Evolutionary conservation across 2,888 invertebrate species (phyloP).

Genomic region (Erebia epiphron): DNA sequence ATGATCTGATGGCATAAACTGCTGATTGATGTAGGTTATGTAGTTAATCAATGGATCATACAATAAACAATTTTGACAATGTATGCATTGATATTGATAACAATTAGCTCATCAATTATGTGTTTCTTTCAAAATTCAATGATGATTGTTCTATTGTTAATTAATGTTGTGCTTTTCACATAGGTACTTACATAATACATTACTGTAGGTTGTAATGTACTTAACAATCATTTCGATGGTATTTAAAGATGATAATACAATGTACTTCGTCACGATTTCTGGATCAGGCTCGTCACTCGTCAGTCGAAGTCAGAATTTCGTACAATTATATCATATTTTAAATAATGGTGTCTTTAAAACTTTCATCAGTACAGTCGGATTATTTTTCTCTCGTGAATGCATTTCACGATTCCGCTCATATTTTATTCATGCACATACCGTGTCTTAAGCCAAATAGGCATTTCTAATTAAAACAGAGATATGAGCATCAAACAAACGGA

Average conservation of each 20-base stretch:
- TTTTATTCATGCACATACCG: conserved; percentile 41
- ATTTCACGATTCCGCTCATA: conserved; percentile 40
- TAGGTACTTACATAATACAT: background rate
- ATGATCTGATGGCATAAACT: background rate
- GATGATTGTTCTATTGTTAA: background rate
- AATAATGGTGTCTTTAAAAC: background rate
- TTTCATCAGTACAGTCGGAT: background rate
- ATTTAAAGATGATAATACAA: background rate
- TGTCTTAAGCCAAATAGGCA: conserved; percentile 50
- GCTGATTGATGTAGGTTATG: background rate
- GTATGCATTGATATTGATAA: conserved; percentile 1
- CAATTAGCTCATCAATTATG: conserved; percentile 9
- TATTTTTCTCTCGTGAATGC: background rate
- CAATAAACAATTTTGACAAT: conserved; percentile 18
- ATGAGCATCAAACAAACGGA: conserved; percentile 71
- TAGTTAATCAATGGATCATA: conserved; percentile 20
- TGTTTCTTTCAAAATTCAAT: background rate
- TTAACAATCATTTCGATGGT: background rate
- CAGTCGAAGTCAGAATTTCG: background rate
- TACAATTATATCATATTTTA: background rate
- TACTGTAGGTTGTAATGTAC: background rate
- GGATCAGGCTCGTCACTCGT: no score
- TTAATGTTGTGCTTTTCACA: background rate
- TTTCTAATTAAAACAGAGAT: conserved; percentile 71
- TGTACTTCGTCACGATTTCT: background rate